Evolutionary conservation across 1,140 invertebrate species (phyloP).

Genomic region (Doryteuthis pealeii): DNA sequence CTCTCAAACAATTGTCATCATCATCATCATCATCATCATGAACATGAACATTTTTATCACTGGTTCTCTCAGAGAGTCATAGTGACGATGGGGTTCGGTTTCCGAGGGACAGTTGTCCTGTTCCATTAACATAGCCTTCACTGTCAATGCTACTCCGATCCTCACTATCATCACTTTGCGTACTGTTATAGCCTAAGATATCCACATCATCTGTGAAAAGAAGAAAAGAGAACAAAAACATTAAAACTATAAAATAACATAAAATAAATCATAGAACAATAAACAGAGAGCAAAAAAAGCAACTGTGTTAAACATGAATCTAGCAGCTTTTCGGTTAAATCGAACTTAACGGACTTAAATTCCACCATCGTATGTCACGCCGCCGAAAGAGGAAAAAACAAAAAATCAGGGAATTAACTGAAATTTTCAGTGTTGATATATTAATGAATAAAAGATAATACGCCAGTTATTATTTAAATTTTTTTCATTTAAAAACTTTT

Average conservation of each 20-base stretch:
- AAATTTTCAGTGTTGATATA: too few relatives aligned
- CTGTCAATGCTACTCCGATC: slow-evolving; percentile 60
- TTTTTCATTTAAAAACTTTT: too few relatives aligned
- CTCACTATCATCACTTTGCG: slow-evolving; percentile 77
- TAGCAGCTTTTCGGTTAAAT: too few relatives aligned
- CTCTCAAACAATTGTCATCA: not conserved
- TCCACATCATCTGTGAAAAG: slow-evolving; percentile 84
- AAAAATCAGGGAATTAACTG: too few relatives aligned
- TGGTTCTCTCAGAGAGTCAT: slow-evolving; percentile 8
- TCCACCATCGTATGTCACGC: too few relatives aligned
- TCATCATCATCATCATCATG: not conserved
- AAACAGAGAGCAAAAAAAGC: too few relatives aligned
- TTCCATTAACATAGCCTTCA: slow-evolving; percentile 34
- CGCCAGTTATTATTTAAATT: too few relatives aligned
- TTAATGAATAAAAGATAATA: too few relatives aligned
- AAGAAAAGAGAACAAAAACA: slow-evolving; percentile 25
- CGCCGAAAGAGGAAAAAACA: too few relatives aligned
- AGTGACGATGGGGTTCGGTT: not conserved
- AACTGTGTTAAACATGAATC: too few relatives aligned
- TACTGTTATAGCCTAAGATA: slow-evolving; percentile 82
- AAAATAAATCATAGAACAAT: not conserved
- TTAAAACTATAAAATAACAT: not conserved
- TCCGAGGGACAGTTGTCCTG: slow-evolving; percentile 7
- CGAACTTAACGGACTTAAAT: too few relatives aligned
- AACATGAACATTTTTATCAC: not conserved